Evolutionary conservation across 1,140 invertebrate genomes (phyloP), one percentile per base, ranked within the genome.

Genomic region (Scaptomyza pallida): DNA sequence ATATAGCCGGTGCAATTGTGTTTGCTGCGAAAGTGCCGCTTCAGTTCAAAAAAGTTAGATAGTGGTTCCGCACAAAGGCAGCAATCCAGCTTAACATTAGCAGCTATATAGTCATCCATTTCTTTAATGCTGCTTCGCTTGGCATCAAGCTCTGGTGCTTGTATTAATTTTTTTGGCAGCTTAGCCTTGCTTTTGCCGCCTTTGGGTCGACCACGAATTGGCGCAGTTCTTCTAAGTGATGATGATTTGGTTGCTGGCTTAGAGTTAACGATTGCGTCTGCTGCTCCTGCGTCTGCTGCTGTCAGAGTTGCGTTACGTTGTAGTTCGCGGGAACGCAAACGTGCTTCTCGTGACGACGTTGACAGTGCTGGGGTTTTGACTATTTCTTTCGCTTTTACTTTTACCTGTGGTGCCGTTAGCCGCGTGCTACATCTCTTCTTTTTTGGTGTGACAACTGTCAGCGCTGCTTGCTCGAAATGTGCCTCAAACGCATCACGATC

Each of bases 61-160:
- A 83, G 19, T 0, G 89, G 75, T 2, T 45, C 69, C 0, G 70
- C 45, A 45, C 88, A 90, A 3, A 90, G 43, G 35, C 79, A 73
- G 33, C 88, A 90, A 9, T 70, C 75, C 1, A 90, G 50, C 44
- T 81, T 77, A 12, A 90, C 82, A 57, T 90, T 79, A 15, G 85
- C 65, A 2, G 89, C 82, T 33, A 90, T 90, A 43, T 64, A 86
- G 10, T 83, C 78, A 33, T 90, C 88, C 83, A 88, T 83, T 19
- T 88, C 78, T 45, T 78, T 78, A 44, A 86, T 83, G 57, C 62
- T 78, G 37, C 61, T 78, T 1, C 75, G 82, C 33, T 75, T 82
- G 13, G 12, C 23, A 12, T 8, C 43, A 50, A 30, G 45, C 47
- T 70, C 54, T 0, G 19, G 13, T 26, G 23, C 48, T 21, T 51